phyloP scores from a whole-genome alignment of 2,113 vertebrate species.

The Ctenodactylus gundi region DNA sequence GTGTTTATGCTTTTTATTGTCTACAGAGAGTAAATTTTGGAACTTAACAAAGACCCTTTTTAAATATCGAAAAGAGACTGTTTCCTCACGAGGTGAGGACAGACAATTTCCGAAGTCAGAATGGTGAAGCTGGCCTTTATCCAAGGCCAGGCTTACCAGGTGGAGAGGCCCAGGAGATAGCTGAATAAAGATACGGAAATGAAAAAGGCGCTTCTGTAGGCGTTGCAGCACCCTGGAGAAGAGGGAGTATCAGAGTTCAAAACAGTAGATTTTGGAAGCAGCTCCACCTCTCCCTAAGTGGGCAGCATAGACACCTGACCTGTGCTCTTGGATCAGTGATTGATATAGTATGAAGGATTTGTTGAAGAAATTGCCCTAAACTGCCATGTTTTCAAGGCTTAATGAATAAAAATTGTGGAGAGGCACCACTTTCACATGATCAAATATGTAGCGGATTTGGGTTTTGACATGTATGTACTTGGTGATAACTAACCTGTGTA shows the following conservation, averaged over 20 bases:
- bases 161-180: neutral
- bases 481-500: neutral
- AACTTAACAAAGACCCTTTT: neutral
- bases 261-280: neutral
- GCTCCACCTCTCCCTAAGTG: neutral
- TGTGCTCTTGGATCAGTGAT: neutral
- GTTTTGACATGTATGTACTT: neutral
- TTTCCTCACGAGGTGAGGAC: neutral
- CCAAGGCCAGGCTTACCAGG: neutral
- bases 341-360: neutral
- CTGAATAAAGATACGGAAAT: neutral
- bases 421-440: neutral
- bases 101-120: neutral
- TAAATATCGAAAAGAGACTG: neutral
- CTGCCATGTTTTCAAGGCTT: neutral
- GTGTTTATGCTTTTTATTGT: neutral
- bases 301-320: neutral
- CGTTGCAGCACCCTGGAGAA: neutral
- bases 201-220: neutral
- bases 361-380: neutral
- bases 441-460: neutral
- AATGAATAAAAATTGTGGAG: neutral
- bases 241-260: neutral
- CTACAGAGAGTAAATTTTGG: neutral
- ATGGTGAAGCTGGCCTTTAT: neutral